Evolutionary conservation across 2,113 vertebrate species (phyloP).

Genomic region (Ciconia maguari): DNA sequence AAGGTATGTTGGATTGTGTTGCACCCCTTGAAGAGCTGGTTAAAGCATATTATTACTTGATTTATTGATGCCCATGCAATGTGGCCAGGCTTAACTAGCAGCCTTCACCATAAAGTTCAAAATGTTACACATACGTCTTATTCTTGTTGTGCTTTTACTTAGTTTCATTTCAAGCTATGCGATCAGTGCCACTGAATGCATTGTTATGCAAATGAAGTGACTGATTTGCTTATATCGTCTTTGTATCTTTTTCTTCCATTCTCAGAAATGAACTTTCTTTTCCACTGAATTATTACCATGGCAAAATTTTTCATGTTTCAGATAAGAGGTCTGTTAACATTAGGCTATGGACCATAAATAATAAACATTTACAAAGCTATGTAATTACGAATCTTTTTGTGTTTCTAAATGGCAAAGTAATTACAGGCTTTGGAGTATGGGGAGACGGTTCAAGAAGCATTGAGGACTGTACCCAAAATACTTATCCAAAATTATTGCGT

Average conservation of each 20-base stretch:
- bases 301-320: background rate
- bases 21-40: background rate
- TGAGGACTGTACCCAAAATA: background rate
- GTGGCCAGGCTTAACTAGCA: background rate
- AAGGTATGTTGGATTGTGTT: background rate
- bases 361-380: background rate
- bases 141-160: background rate
- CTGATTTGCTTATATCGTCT: background rate
- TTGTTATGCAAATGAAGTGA: background rate
- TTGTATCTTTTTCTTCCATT: background rate
- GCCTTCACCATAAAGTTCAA: background rate
- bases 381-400: background rate
- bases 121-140: background rate
- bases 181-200: background rate
- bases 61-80: background rate
- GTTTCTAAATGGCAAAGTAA: background rate
- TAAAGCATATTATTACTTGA: background rate
- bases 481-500: background rate
- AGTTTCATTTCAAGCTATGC: background rate
- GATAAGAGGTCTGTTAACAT: background rate
- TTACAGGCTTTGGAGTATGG: background rate
- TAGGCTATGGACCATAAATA: background rate
- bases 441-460: background rate
- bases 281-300: background rate
- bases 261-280: background rate